phyloP scores from a whole-genome alignment of 2,888 invertebrate species.

The Empis livida region DNA sequence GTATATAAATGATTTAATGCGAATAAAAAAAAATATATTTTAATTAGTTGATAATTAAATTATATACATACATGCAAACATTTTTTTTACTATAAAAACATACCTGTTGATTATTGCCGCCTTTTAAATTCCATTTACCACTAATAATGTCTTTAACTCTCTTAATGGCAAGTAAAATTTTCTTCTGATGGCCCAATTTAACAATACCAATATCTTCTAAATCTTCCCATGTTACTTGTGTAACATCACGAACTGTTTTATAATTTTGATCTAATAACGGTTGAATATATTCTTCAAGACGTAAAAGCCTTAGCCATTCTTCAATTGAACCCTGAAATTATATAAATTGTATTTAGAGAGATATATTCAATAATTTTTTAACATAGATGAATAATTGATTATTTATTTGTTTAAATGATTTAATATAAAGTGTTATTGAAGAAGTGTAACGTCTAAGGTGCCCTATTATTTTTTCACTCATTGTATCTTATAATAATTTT shows the following conservation, averaged over 20 bases:
- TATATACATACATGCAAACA: too few species aligned
- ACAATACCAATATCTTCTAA: slow-evolving; percentile 94
- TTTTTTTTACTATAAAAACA: background rate
- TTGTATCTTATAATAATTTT: too few species aligned
- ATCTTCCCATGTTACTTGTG: slow-evolving; percentile 96
- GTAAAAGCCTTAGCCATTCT: slow-evolving; percentile 85
- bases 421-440: too few species aligned
- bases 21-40: too few species aligned
- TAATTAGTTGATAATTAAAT: too few species aligned
- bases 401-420: slow-evolving; percentile 15
- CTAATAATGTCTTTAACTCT: slow-evolving; percentile 86
- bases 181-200: slow-evolving; percentile 94
- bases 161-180: slow-evolving; percentile 92
- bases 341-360: slow-evolving; percentile 1
- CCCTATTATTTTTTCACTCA: too few species aligned
- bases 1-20: too few species aligned
- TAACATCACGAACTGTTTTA: slow-evolving; percentile 84
- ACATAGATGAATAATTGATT: slow-evolving; percentile 15
- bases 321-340: slow-evolving; percentile 66
- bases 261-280: slow-evolving; percentile 88
- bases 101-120: slow-evolving; percentile 32
- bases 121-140: slow-evolving; percentile 54
- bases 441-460: too few species aligned
- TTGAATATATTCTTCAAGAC: slow-evolving; percentile 84
- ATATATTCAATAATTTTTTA: background rate